These are phyloP conservation scores for Torymus auratus DNA, from an alignment of 2,888 invertebrate species.

Conservation along the genomic window DNA sequence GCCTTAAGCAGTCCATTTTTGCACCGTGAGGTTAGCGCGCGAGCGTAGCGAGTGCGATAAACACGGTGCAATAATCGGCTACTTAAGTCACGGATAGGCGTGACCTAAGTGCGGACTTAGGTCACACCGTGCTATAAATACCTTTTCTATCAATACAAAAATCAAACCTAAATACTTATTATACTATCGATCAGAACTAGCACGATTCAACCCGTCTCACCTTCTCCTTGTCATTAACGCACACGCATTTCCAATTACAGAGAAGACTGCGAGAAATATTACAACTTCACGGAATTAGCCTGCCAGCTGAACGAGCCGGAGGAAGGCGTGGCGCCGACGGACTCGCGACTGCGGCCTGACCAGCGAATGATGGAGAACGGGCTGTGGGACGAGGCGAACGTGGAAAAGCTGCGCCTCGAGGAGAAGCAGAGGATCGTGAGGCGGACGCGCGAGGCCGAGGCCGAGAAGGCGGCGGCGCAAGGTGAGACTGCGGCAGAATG, in stretches of 20 bases:
- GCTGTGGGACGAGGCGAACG: constrained; percentile 93
- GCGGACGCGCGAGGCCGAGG: constrained; percentile 87
- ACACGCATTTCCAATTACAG: constrained; percentile 71
- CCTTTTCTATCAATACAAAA: too few species aligned
- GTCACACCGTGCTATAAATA: too few species aligned
- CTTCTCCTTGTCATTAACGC: too few species aligned
- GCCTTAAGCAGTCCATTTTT: too few species aligned
- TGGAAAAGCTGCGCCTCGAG: constrained; percentile 90
- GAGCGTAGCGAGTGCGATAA: too few species aligned
- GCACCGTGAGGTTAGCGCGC: too few species aligned
- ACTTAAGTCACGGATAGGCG: too few species aligned
- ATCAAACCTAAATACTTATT: too few species aligned
- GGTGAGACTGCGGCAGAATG: constrained; percentile 70
- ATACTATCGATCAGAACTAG: too few species aligned
- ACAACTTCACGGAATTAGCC: constrained; percentile 96
- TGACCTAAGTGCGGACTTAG: too few species aligned
- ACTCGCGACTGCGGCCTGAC: constrained; percentile 94
- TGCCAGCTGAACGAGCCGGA: constrained; percentile 98
- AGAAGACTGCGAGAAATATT: constrained; percentile 85
- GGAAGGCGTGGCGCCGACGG: constrained; percentile 94
- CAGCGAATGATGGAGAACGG: constrained; percentile 98
- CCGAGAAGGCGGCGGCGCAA: constrained; percentile 83
- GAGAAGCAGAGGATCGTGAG: constrained; percentile 95
- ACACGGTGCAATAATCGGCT: too few species aligned
- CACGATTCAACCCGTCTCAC: too few species aligned